phyloP scores from a whole-genome alignment of 2,888 invertebrate species.

The Cremastobaeus sp. region DNA sequence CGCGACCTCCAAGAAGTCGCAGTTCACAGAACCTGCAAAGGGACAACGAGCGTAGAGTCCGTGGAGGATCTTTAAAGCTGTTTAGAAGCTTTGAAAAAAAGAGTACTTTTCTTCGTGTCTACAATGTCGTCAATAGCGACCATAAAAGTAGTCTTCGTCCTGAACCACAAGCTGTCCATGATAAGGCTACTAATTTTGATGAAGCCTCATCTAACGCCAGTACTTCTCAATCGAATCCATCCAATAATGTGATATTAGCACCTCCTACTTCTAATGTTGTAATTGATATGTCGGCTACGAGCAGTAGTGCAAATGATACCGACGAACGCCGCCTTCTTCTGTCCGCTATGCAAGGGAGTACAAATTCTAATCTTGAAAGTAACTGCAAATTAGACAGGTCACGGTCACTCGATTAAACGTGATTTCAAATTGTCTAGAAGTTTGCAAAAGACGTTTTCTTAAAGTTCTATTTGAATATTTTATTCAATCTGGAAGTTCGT shows the following conservation, averaged over 20 bases:
- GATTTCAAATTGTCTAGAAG: slow-evolving; percentile 30
- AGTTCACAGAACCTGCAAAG: slow-evolving; percentile 33
- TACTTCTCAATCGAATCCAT: slow-evolving; percentile 74
- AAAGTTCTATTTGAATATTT: slow-evolving; percentile 6
- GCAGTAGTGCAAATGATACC: slow-evolving; percentile 62
- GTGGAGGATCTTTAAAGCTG: slow-evolving; percentile 68
- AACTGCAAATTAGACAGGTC: slow-evolving; percentile 76
- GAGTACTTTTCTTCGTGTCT: slow-evolving; percentile 28
- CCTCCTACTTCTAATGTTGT: slow-evolving; percentile 69
- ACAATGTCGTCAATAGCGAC: slow-evolving; percentile 38
- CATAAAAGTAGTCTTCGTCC: slow-evolving; percentile 36
- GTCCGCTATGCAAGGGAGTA: slow-evolving; percentile 65
- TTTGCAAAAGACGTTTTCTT: slow-evolving; percentile 33
- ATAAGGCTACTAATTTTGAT: slow-evolving; percentile 47
- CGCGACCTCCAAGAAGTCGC: slow-evolving; percentile 39
- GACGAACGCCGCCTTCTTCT: slow-evolving; percentile 64
- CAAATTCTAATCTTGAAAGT: slow-evolving; percentile 76
- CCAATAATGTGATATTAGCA: slow-evolving; percentile 78
- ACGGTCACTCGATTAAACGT: slow-evolving; percentile 73
- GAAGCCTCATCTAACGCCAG: slow-evolving; percentile 52
- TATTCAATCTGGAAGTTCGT: too few species aligned
- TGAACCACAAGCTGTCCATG: slow-evolving; percentile 25
- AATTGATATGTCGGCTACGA: slow-evolving; percentile 63
- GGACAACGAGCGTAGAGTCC: slow-evolving; percentile 49
- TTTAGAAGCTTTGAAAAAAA: slow-evolving; percentile 56